A percentile compares a stretch with the other conserved stretches of the same genome.
Conservation (phyloP, 92 coral and sea anemone species). For the Ricordea florida region DNA sequence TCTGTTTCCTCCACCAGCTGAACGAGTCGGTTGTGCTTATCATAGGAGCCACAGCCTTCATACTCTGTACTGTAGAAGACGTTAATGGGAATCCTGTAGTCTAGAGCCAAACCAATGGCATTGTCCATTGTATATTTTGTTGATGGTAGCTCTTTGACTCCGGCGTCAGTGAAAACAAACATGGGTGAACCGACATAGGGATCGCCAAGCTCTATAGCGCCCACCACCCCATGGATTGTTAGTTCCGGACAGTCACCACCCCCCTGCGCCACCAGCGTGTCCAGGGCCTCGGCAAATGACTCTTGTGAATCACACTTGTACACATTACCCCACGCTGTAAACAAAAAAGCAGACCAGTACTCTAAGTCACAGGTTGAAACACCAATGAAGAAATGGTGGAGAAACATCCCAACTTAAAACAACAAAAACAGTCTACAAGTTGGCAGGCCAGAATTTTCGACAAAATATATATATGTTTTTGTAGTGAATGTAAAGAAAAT, state of each 20-base stretch:
- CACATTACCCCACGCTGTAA: background rate
- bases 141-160: slow-evolving; percentile 41
- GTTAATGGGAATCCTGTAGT: slow-evolving; percentile 56
- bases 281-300: slow-evolving; percentile 16
- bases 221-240: slow-evolving; percentile 68
- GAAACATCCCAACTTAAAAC: no score
- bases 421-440: no score
- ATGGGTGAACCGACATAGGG: slow-evolving; percentile 63
- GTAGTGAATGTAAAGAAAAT: no score
- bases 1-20: slow-evolving; percentile 54
- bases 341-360: background rate
- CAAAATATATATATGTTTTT: no score
- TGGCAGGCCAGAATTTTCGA: no score
- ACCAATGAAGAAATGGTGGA: no score
- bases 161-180: slow-evolving; percentile 80
- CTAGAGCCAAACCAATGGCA: slow-evolving; percentile 59
- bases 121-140: slow-evolving; percentile 63
- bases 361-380: no score
- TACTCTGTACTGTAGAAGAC: slow-evolving; percentile 60
- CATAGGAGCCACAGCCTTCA: slow-evolving; percentile 33
- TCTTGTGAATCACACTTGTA: background rate
- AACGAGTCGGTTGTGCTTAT: background rate
- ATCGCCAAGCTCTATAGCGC: slow-evolving; percentile 49
- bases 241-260: slow-evolving; percentile 69
- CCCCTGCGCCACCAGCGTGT: slow-evolving; percentile 26